Evolutionary conservation across 2,113 vertebrate species (phyloP).

Genomic region (Etia nguti): DNA sequence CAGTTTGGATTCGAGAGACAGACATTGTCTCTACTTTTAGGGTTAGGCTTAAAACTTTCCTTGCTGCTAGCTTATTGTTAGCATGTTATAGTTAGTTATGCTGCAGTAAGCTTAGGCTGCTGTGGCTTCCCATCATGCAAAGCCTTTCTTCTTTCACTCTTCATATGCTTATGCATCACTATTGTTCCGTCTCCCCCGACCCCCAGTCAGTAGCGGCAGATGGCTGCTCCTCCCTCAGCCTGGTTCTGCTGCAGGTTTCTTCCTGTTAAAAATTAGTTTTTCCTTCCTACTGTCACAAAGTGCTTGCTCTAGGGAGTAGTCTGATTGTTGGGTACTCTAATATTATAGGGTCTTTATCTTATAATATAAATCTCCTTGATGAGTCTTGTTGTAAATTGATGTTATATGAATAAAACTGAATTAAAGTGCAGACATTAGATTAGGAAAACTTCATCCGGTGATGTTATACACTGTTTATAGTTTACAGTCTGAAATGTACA

Average conservation of each 20-base stretch:
- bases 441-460: not conserved
- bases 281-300: not conserved
- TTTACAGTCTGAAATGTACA: not conserved
- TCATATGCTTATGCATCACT: not conserved
- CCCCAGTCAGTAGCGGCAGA: not conserved
- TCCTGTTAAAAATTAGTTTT: not conserved
- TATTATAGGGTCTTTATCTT: not conserved
- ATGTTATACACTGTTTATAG: not conserved
- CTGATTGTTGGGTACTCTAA: not conserved
- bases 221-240: not conserved
- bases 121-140: not conserved
- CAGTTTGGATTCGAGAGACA: too few relatives aligned
- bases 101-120: not conserved
- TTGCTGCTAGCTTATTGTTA: not conserved
- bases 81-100: not conserved
- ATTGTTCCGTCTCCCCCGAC: not conserved
- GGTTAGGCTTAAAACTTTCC: too few relatives aligned
- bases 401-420: not conserved
- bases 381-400: not conserved
- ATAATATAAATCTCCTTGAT: not conserved
- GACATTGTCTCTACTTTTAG: too few relatives aligned
- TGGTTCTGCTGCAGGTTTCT: not conserved
- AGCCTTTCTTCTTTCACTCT: not conserved
- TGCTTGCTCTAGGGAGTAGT: not conserved
- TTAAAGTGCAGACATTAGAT: not conserved